Evolutionary conservation across 2,113 vertebrate genomes (phyloP), one percentile per base, ranked within the genome.

Genomic region (Neotragus moschatus): DNA sequence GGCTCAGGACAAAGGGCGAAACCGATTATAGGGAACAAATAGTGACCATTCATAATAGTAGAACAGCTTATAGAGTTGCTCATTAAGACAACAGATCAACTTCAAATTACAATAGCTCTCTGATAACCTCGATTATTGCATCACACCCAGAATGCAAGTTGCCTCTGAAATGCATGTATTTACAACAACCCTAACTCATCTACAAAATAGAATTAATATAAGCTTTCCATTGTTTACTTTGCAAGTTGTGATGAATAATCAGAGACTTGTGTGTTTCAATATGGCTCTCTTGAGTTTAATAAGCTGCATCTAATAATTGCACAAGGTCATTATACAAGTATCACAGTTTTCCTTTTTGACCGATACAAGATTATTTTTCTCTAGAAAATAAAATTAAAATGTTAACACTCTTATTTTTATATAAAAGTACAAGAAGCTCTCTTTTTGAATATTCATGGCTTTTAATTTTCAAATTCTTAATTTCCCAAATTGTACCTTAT

Each of bases 401-500:
- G n/a, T 73, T 79, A 94, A 36, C 17, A 73, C 33, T 90, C 51
- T 84, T 90, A 36, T 39, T 92, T 91, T 92, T 96, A 88, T 79
- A 90, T 90, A 91, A 88, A 96, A 90, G 28, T 82, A 5, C 79
- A 96, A 80, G 51, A 95, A 94, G 93, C 91, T 98, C 79, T 97
- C 87, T 91, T 96, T 94, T 95, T 93, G 84, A 97, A 98, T 98
- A 97, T 98, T 96, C 91, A 97, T 85, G 93, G 87, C 5, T 33
- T 89, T 97, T 98, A 92, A 98, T 98, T 98, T 98, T 94, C 92
- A 97, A 97, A 94, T 97, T 81, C 79, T 91, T 97, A 97, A 97
- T 98, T 84, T 97, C 85, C 93, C 47, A 94, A 98, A 98, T 85
- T 98, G 87, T 80, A 95, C 92, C 89, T 94, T 98, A 85, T 84